Percentiles rank a stretch among this genome's conserved stretches.
Conservation (phyloP, 92 coral and sea anemone genomes). For the Paragorgia papillata region DNA sequence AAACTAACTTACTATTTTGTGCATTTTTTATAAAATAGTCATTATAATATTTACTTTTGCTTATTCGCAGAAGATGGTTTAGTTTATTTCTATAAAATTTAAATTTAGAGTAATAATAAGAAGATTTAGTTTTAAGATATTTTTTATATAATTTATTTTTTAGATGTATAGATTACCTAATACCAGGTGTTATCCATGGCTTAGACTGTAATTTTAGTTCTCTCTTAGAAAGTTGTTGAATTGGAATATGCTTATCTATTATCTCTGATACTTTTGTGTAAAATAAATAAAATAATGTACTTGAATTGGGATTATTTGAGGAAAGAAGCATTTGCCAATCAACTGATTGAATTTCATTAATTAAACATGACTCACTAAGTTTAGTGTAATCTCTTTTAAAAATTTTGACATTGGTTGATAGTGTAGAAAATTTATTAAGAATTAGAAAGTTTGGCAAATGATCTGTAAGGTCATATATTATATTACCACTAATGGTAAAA, state of each 20-base stretch:
- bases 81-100: conserved; percentile 9
- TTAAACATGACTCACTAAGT: conserved; percentile 35
- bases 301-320: neutral
- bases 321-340: conserved; percentile 8
- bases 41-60: neutral
- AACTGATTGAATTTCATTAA: conserved; percentile 22
- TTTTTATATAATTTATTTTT: conserved; percentile 40
- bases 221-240: conserved; percentile 39
- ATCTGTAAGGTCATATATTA: conserved; percentile 2
- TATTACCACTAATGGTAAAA: conserved; percentile 56
- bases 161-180: conserved; percentile 44
- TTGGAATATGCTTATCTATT: conserved; percentile 54
- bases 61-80: neutral
- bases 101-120: too few species aligned
- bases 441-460: conserved; percentile 58
- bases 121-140: neutral
- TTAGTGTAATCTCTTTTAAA: conserved; percentile 5
- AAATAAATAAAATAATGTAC: conserved; percentile 41
- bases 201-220: conserved; percentile 49
- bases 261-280: conserved; percentile 24
- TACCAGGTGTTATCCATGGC: conserved; percentile 57
- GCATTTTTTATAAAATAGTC: too few species aligned
- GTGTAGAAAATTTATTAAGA: conserved; percentile 48
- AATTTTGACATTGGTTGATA: conserved; percentile 51
- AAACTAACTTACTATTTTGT: neutral